A percentile compares a stretch with the other conserved stretches of the same genome.
phyloP scores from a whole-genome alignment of 2,113 vertebrate species.

The Nothoprocta perdicaria region DNA sequence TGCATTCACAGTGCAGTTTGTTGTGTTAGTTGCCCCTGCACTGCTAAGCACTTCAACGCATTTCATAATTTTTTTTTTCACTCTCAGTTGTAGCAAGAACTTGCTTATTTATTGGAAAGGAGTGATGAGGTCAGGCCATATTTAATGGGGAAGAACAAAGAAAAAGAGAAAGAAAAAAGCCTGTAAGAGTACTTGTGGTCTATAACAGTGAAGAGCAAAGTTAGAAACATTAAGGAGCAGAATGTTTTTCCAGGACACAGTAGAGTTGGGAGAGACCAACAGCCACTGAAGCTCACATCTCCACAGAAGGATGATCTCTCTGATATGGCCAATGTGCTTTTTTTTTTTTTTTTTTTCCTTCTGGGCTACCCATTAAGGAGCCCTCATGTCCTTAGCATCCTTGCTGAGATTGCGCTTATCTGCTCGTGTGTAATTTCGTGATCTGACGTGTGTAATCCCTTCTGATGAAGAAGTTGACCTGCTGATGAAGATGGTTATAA shows the following conservation, averaged over 20 bases:
- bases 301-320: not conserved
- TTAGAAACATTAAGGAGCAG: not conserved
- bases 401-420: not conserved
- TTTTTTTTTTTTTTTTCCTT: not conserved
- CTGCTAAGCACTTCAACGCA: not conserved
- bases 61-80: not conserved
- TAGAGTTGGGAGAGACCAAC: not conserved
- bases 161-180: accelerated
- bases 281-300: accelerated
- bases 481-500: not conserved
- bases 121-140: accelerated
- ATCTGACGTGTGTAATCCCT: accelerated
- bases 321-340: too few species aligned
- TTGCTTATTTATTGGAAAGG: not conserved
- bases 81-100: not conserved
- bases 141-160: not conserved
- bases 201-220: not conserved
- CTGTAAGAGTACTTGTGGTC: accelerated
- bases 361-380: not conserved
- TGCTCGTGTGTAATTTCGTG: not conserved
- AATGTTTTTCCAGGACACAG: not conserved
- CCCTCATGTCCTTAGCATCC: not conserved
- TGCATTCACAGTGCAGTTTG: accelerated
- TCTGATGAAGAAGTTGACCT: not conserved
- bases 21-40: not conserved